Evolutionary conservation across 2,888 invertebrate genomes (phyloP).

Genomic region (Rosalia funebris): DNA sequence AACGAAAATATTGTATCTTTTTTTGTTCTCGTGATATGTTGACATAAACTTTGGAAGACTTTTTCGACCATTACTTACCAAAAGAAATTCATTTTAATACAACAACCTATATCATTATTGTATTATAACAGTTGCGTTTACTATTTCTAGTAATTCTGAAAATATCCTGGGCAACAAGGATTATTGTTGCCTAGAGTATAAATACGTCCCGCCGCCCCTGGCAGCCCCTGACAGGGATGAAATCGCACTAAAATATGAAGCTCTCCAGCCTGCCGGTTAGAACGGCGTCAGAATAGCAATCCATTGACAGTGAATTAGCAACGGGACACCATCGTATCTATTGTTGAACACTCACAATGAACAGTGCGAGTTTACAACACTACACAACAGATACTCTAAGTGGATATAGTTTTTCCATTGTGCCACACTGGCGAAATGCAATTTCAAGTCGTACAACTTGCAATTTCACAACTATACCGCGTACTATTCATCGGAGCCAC

Average conservation of each 20-base stretch:
- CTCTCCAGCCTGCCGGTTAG: constrained; percentile 27
- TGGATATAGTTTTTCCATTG: constrained; percentile 24
- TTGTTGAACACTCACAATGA: constrained; percentile 26
- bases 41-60: too few relatives aligned
- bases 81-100: too few relatives aligned
- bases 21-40: too few relatives aligned
- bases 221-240: constrained; percentile 36
- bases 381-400: constrained; percentile 22
- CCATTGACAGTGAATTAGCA: constrained; percentile 33
- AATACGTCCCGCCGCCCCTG: constrained; percentile 11
- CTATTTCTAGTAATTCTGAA: too few relatives aligned
- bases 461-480: constrained; percentile 1
- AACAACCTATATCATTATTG: too few relatives aligned
- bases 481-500: background rate
- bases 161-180: too few relatives aligned
- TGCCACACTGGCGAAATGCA: background rate
- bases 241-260: constrained; percentile 41
- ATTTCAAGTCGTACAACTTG: constrained; percentile 8
- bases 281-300: constrained; percentile 15
- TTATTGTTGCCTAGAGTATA: too few relatives aligned
- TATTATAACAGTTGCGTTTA: too few relatives aligned
- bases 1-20: too few relatives aligned
- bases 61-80: too few relatives aligned
- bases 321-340: constrained; percentile 23
- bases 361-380: constrained; percentile 26